phyloP scores from a whole-genome alignment of 2,888 invertebrate genomes.

The Monochamus alternatus region DNA sequence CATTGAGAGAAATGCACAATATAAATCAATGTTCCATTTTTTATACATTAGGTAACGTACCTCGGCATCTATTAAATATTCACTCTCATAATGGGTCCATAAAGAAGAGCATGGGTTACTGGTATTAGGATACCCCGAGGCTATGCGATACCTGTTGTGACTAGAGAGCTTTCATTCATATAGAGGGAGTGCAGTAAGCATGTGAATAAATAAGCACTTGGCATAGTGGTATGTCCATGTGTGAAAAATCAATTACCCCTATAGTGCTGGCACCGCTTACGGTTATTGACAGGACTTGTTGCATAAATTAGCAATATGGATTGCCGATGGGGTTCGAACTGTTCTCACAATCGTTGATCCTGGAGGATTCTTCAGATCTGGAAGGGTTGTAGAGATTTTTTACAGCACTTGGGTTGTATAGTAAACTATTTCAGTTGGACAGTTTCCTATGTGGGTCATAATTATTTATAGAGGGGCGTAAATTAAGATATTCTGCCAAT shows the following conservation, averaged over 20 bases:
- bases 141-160: slow-evolving; percentile 59
- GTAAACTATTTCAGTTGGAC: neutral
- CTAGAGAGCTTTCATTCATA: slow-evolving; percentile 47
- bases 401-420: neutral
- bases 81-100: slow-evolving; percentile 52
- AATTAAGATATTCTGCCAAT: no score
- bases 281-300: slow-evolving; percentile 24
- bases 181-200: slow-evolving; percentile 29
- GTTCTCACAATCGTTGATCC: slow-evolving; percentile 14
- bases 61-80: slow-evolving; percentile 48
- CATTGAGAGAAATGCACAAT: neutral
- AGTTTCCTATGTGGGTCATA: neutral
- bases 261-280: slow-evolving; percentile 22
- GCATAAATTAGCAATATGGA: slow-evolving; percentile 22
- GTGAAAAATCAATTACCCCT: slow-evolving; percentile 58
- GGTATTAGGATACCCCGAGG: slow-evolving; percentile 50
- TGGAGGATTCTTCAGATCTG: neutral
- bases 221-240: slow-evolving; percentile 39
- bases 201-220: slow-evolving; percentile 45
- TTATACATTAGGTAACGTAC: slow-evolving; percentile 35
- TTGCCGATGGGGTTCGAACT: neutral
- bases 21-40: slow-evolving; percentile 14
- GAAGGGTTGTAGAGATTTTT: neutral
- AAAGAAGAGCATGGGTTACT: slow-evolving; percentile 52
- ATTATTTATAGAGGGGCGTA: neutral